Base-by-base conservation (phyloP, 2,797 vertebrate species). In the Gymnocypris eckloni region DNA sequence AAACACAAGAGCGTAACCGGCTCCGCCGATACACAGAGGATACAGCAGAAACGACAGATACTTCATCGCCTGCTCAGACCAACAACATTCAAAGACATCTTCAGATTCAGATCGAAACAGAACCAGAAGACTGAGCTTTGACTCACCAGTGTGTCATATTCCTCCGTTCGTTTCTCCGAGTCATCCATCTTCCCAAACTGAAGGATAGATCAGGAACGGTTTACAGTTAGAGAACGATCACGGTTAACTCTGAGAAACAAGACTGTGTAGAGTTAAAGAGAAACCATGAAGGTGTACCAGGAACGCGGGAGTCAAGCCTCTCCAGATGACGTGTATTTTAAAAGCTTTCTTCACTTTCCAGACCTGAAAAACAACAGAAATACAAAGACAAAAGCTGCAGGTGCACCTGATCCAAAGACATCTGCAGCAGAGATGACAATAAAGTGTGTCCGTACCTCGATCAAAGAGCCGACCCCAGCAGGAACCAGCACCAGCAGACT, bases 261-360 rank as follows among this genome's bases (percentile, higher is more conserved):
- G 16, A 33, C 11, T 0, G 54, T 39, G 28, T n/a, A n/a, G n/a
- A n/a, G n/a, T 10, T 22, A 13, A 37, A 73, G 15, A 18, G 43
- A 43, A 52, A 2, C 48, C 8, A 4, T 2, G 6, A 39, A n/a
- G 8, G 61, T 93, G 4, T 85, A 96, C 96, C 93, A 93, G 86
- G 88, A 96, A 93, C 81, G 87, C 89, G 33, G 98, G 98, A 86
- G 91, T 95, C 69, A 96, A 89, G 88, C 96, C 95, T 88, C 95
- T 96, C 97, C 97, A 99, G 9, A 90, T 89, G 79, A 99, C 78
- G 25, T 96, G 96, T 91, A 99, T 98, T 93, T 99, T 99, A 86
- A 99, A 94, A 10, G 98, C 98, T 90, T 99, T 99, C 92, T 99
- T 99, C 84, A 99, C 98, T 91, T 99, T 99, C 98, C 98, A 99